Conservation (phyloP, 2,113 vertebrate genomes). For the Phaethon lepturus region DNA sequence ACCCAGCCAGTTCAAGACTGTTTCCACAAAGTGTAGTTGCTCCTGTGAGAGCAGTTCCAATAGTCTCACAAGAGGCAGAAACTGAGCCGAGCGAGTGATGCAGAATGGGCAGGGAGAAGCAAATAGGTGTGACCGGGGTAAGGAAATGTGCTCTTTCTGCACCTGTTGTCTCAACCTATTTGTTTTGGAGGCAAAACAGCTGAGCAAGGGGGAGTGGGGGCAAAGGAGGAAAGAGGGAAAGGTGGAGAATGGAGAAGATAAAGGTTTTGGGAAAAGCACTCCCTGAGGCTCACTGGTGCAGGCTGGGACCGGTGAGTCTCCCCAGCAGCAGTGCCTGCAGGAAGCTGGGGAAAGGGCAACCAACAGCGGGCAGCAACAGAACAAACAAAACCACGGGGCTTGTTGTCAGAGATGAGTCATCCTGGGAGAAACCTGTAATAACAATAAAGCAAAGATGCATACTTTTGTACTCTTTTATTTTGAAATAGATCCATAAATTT, state of each 20-base stretch:
- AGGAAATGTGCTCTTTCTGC: neutral
- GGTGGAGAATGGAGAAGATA: neutral
- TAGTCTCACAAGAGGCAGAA: neutral
- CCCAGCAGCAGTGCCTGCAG: neutral
- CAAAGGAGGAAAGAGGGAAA: neutral
- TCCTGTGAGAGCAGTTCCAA: neutral
- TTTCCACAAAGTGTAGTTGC: neutral
- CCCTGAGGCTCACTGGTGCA: neutral
- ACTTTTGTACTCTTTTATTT: neutral
- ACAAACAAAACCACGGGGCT: neutral
- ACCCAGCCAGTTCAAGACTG: neutral
- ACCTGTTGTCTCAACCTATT: neutral
- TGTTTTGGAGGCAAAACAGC: neutral
- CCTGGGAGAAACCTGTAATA: neutral
- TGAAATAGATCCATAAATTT: neutral
- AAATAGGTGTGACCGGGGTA: neutral
- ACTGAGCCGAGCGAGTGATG: accelerated
- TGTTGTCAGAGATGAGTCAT: neutral
- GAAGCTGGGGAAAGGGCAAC: neutral
- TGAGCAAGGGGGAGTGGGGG: neutral
- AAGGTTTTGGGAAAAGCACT: neutral
- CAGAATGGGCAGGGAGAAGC: neutral
- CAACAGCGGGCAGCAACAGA: neutral
- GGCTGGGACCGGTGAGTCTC: neutral
- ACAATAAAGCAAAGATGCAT: neutral